Evolutionary conservation across 1,140 invertebrate species (phyloP).

Genomic region (Eurosta solidaginis): DNA sequence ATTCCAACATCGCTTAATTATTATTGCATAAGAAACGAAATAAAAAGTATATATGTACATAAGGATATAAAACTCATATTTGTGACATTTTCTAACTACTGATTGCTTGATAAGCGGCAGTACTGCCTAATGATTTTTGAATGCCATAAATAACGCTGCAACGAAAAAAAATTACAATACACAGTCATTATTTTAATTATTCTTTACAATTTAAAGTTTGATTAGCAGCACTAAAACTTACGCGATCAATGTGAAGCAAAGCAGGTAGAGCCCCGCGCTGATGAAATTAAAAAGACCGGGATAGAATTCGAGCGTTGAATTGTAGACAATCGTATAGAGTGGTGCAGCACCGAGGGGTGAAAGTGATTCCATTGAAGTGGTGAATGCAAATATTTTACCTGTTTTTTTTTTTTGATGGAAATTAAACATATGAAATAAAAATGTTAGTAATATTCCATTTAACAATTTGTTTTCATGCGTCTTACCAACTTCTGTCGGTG

Average conservation of each 20-base stretch:
- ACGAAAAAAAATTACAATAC: not conserved
- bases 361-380: conserved; percentile 67
- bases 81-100: conserved; percentile 40
- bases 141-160: conserved; percentile 46
- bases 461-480: no score
- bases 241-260: conserved; percentile 61
- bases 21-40: not conserved
- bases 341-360: conserved; percentile 65
- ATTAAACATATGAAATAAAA: not conserved
- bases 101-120: conserved; percentile 45
- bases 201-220: not conserved
- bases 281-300: conserved; percentile 66
- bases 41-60: not conserved
- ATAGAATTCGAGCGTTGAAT: conserved; percentile 62
- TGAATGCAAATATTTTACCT: conserved; percentile 69
- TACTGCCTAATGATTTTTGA: conserved; percentile 46
- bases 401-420: not conserved
- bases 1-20: not conserved
- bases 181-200: not conserved
- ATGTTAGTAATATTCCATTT: not conserved
- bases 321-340: conserved; percentile 68
- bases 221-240: conserved; percentile 49
- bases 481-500: conserved; percentile 69
- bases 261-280: conserved; percentile 52
- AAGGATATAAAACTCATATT: not conserved